Base-by-base conservation (phyloP, 2,113 vertebrate species). In the Centropus bengalensis region DNA sequence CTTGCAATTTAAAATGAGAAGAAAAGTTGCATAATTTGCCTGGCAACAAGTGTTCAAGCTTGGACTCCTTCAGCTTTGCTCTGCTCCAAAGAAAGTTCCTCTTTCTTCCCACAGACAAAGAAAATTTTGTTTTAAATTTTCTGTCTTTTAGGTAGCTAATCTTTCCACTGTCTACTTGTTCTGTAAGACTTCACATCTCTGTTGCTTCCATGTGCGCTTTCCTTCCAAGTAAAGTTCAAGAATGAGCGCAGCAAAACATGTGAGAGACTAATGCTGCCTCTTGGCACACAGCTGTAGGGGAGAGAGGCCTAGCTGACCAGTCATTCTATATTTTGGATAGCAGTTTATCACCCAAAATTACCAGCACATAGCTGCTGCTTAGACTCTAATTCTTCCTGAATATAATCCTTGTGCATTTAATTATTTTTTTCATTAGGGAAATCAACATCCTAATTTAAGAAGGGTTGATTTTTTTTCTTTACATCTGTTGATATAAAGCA, bases 1-100 rank as follows among this genome's bases (percentile, higher is more conserved):
- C 18, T 93, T 78, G 36, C 51, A 47, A 91, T 85, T 89, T 40
- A 15, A 92, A 95, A 66, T 38, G 36, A n/a, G 28, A 8, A 42
- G 70, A 84, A 47, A 40, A 7, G 14, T 10, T 10, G 0, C 16
- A 26, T 56, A 16, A 24, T 62, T 93, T 78, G 12, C 56, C 49
- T 47, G 51, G 38, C 8, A 15, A 86, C 38, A 81, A 17, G 1
- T 27, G 33, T 64, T 58, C 19, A 40, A 38, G 44, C 66, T 52
- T 70, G 10, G 26, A 7, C 3, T 86, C 14, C 73, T 85, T 90
- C 33, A 44, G 12, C 44, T 62, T 69, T 56, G 36, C 19, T 51
- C 20, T 89, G 8, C 15, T 90, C 47, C 38, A 70, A 58, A 76
- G 20, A 42, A 68, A 80, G 15, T 2, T 60, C 33, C 8, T 68